These are phyloP conservation scores for Pangasius krempfi DNA, from an alignment of 2,797 vertebrate genomes.

Conservation along the genomic window DNA sequence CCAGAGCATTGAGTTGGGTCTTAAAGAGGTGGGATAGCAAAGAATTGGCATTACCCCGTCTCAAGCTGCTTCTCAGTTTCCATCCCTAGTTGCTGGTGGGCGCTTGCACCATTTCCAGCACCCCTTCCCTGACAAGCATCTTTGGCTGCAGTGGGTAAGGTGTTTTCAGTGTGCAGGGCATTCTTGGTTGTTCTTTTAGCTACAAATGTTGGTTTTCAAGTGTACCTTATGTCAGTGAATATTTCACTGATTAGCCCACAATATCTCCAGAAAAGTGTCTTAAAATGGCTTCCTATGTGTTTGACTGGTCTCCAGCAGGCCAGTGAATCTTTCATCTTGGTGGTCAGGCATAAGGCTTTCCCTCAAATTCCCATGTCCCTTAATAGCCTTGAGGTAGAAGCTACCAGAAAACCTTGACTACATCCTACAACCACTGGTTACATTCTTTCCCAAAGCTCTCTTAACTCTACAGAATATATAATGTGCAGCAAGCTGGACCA, in stretches of 20 bases:
- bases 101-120: neutral
- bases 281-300: neutral
- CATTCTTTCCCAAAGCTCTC: neutral
- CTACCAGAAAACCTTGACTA: neutral
- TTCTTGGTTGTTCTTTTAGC: neutral
- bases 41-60: neutral
- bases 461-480: neutral
- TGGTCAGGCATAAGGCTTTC: neutral
- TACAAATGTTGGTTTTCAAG: neutral
- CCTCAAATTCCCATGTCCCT: neutral
- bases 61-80: neutral
- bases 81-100: neutral
- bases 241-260: neutral
- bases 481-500: neutral
- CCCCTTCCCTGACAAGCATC: neutral
- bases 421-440: neutral
- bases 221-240: neutral
- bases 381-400: neutral
- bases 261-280: neutral
- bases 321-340: neutral
- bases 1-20: neutral
- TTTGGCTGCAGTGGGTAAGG: neutral
- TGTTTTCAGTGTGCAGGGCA: neutral
- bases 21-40: neutral
- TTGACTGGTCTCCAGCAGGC: neutral